A percentile compares a stretch with the other conserved stretches of the same genome.
Conservation (phyloP, 2,888 invertebrate species). For the Luperina nickerlii region DNA sequence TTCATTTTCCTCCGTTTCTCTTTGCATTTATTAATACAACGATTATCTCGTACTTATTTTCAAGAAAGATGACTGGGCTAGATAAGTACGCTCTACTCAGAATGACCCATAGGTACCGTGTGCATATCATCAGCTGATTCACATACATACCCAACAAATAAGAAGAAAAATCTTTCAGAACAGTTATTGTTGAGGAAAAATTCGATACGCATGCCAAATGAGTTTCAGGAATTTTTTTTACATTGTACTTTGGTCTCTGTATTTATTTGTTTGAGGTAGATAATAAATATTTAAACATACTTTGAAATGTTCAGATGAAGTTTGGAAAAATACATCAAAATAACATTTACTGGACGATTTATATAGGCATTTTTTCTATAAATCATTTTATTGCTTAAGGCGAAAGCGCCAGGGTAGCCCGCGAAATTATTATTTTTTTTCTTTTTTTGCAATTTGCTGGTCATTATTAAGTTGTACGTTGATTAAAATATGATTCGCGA, state of each 20-base stretch:
- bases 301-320: slow-evolving; percentile 2
- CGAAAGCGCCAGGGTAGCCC: no score
- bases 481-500: no score
- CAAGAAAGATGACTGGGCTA: slow-evolving; percentile 34
- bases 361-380: neutral
- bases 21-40: slow-evolving; percentile 3
- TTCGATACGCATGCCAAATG: slow-evolving; percentile 47
- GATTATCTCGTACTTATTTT: slow-evolving; percentile 15
- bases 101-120: slow-evolving; percentile 16
- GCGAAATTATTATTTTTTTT: no score
- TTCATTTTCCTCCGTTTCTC: slow-evolving; percentile 33
- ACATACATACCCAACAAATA: slow-evolving; percentile 19
- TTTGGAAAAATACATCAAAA: neutral
- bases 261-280: slow-evolving; percentile 28
- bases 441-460: no score
- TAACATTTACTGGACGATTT: slow-evolving; percentile 4
- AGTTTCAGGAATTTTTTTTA: slow-evolving; percentile 29
- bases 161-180: slow-evolving; percentile 33
- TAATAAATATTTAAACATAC: slow-evolving; percentile 25
- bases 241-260: neutral
- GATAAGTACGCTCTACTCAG: slow-evolving; percentile 5
- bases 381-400: neutral
- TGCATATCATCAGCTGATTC: slow-evolving; percentile 40
- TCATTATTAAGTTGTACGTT: no score
- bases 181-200: slow-evolving; percentile 39